These are phyloP conservation scores for Malthinus flaveolus DNA, from an alignment of 2,888 invertebrate genomes.

Conservation along the genomic window DNA sequence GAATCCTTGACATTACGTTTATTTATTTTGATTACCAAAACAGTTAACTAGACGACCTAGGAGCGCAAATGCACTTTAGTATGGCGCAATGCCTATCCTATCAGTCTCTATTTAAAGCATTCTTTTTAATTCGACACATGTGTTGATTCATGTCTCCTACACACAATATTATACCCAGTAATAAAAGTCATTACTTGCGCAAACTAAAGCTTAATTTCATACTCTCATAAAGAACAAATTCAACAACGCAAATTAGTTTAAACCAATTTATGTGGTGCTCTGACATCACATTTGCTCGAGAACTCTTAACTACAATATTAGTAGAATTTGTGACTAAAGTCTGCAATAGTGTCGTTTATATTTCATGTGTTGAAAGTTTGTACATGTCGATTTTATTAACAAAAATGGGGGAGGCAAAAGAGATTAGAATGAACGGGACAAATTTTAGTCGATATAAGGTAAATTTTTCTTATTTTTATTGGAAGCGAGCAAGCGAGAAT, in stretches of 20 bases:
- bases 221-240: conserved; percentile 35
- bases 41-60: no score
- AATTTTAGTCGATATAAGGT: no score
- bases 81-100: no score
- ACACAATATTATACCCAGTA: conserved; percentile 38
- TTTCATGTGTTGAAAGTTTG: no score
- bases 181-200: conserved; percentile 26
- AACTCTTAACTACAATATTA: conserved; percentile 2
- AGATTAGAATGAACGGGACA: no score
- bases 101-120: neutral
- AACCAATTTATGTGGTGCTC: conserved; percentile 44
- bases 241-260: conserved; percentile 39
- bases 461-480: no score
- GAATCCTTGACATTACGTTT: neutral
- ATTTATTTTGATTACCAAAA: neutral
- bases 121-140: conserved; percentile 28
- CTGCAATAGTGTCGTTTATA: neutral
- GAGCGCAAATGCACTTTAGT: no score
- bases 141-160: conserved; percentile 47
- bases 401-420: no score
- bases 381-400: no score
- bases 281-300: conserved; percentile 39
- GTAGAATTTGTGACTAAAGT: conserved; percentile 4
- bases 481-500: no score
- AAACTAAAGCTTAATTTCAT: conserved; percentile 29